Evolutionary conservation across 2,113 vertebrate species (phyloP), one percentile per base, ranked within the genome.

Genomic region (Psophia crepitans): DNA sequence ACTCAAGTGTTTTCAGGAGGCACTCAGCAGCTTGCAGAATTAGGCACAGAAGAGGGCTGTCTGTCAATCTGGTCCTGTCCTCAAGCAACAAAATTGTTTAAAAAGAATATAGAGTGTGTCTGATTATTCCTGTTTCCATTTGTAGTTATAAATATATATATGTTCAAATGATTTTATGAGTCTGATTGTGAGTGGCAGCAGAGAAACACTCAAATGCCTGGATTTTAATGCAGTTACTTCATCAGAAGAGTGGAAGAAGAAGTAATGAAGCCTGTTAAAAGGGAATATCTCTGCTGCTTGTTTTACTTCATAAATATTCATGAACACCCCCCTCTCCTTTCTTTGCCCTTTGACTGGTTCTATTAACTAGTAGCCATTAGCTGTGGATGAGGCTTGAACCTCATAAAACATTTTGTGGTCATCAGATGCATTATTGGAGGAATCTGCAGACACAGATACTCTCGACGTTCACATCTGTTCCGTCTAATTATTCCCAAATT

Each of bases 301-400:
- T 94, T 97, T 96, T 92, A 53, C 84, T 92, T 95, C 75, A 93
- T 97, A 96, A 94, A 97, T 97, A 97, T 97, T 96, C 75, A 97
- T 90, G 53, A 94, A 70, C 28, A 35, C 15, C 57, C 73, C 70
- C 60, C 28, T 93, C 81, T 93, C 82, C 75, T 96, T 94, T 95
- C 80, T 89, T 91, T 95, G 91, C 93, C 95, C 97, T 97, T 97
- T 97, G 95, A 88, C 97, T 96, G 82, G 35, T 95, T 96, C 86
- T 97, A 51, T 96, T 97, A 97, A 96, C 84, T 88, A 61, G 88
- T 69, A 97, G 56, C 95, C 93, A 96, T 98, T 97, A 97, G 91
- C 92, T 88, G 86, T 92, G 96, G 94, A 97, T 92, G 94, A 97
- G 66, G 87, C 83, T 95, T 90, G 84, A 97, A 93, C 87, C 75